Conservation (phyloP, 2,113 vertebrate species). For the Trinectes maculatus region DNA sequence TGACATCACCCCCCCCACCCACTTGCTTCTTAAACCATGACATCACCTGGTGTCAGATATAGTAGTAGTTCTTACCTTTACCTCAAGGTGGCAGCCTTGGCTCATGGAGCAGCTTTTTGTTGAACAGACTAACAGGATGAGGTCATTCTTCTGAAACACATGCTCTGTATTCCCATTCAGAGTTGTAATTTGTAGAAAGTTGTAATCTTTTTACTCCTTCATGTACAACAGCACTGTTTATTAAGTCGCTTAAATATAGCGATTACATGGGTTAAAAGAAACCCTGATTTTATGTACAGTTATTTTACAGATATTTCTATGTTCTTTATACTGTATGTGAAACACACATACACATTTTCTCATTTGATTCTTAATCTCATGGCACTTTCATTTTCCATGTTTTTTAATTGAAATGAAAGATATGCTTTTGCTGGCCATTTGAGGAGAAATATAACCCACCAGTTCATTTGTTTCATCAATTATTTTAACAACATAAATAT, state of each 20-base stretch:
- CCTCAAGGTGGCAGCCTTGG: slow-evolving; percentile 76
- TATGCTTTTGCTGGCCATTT: neutral
- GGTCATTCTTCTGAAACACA: slow-evolving; percentile 70
- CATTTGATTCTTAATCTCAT: neutral
- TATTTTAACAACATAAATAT: neutral
- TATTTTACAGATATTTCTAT: too few relatives aligned
- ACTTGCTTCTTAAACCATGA: slow-evolving; percentile 73
- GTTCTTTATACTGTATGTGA: neutral
- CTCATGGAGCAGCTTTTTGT: slow-evolving; percentile 19
- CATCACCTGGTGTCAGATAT: slow-evolving; percentile 57
- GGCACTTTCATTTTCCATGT: neutral
- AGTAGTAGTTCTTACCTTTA: slow-evolving; percentile 50
- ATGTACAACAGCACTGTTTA: neutral
- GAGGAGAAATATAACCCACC: too few relatives aligned
- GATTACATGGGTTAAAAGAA: too few relatives aligned
- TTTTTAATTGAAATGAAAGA: neutral
- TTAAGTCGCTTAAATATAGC: neutral
- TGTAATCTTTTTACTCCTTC: slow-evolving; percentile 1
- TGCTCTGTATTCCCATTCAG: slow-evolving; percentile 54
- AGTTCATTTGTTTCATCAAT: neutral
- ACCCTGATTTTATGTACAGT: too few relatives aligned
- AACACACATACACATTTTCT: neutral
- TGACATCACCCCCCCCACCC: slow-evolving; percentile 64
- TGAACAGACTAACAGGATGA: slow-evolving; percentile 62
- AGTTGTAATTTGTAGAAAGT: slow-evolving; percentile 51